Conservation (phyloP, 2,888 invertebrate genomes). For the Callosobruchus maculatus region DNA sequence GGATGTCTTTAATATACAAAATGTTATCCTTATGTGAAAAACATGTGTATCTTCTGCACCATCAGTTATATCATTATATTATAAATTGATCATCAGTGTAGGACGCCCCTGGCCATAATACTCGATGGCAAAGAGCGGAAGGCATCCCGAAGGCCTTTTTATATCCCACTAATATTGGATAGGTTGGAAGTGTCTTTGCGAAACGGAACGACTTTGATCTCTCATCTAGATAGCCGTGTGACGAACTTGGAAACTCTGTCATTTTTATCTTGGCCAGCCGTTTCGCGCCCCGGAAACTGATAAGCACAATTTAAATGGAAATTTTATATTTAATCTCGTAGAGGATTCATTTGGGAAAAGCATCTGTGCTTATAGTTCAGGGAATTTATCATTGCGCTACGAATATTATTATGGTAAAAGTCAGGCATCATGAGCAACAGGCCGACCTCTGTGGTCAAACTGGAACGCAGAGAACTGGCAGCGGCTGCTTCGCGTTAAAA, state of each 20-base stretch:
- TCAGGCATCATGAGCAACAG: no score
- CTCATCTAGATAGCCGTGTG: conserved; percentile 35
- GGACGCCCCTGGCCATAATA: not conserved
- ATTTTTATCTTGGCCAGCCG: conserved; percentile 11
- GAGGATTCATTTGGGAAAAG: conserved; percentile 4
- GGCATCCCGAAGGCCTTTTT: conserved; percentile 42
- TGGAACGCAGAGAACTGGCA: no score
- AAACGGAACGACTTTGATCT: conserved; percentile 36
- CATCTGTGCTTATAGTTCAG: not conserved
- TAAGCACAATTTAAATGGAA: conserved; percentile 13
- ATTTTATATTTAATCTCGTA: conserved; percentile 12
- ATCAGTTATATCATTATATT: not conserved
- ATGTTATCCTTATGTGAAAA: no score
- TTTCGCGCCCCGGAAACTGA: not conserved
- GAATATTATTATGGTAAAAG: no score
- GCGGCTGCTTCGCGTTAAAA: no score
- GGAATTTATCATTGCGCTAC: not conserved
- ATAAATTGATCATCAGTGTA: not conserved
- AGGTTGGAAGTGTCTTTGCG: conserved; percentile 40
- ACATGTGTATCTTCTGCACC: no score
- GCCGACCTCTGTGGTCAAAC: no score
- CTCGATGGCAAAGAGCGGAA: not conserved
- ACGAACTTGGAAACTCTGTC: conserved; percentile 24
- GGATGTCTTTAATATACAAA: no score
- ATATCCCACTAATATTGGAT: conserved; percentile 40